Evolutionary conservation across 2,797 vertebrate genomes (phyloP), one percentile per base, ranked within the genome.

Genomic region (Thamnophis elegans): DNA sequence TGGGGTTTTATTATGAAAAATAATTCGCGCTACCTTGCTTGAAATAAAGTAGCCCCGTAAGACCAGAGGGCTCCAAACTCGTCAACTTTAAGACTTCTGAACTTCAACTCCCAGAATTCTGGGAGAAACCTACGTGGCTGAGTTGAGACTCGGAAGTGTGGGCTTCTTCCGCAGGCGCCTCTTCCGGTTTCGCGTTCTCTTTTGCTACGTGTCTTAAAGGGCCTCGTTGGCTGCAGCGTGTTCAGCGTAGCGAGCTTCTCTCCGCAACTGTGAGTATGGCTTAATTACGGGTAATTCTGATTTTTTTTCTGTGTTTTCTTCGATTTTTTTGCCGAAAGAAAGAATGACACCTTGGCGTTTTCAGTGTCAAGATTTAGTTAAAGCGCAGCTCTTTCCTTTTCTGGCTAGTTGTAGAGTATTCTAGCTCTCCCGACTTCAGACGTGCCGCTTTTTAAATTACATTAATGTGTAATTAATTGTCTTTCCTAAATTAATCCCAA

Each of bases 161-260:
- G 28, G 2, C 4, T 20, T 5, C 26, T n/a, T 20, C 11, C 36
- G 28, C 25, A 20, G 11, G 28, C 42, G 14, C n/a, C 5, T 25
- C 4, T 88, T 92, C 91, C 91, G 87, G 11, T 26, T 59, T 1
- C 65, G 11, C 6, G 8, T 16, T 12, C 42, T 4, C 12, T 25
- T 25, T 16, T 32, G 87, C 91, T 62, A 92, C 91, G 91, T 92
- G 91, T 92, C 91, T 22, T 88, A 11, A 20, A n/a, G 16, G 65
- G 20, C 9, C 8, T 28, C 11, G 20, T 12, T 54, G 20, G 73
- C 36, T 25, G 3, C 18, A 0, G 14, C 6, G 51, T 18, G 0
- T 16, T 36, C 5, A 28, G 9, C 3, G 51, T 11, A 13, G 1
- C 5, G 25, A 18, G 1, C 32, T 25, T 1, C 0, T 1, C 4